phyloP scores from a whole-genome alignment of 1,140 invertebrate genomes.

The Yoshiicerus persimilis region DNA sequence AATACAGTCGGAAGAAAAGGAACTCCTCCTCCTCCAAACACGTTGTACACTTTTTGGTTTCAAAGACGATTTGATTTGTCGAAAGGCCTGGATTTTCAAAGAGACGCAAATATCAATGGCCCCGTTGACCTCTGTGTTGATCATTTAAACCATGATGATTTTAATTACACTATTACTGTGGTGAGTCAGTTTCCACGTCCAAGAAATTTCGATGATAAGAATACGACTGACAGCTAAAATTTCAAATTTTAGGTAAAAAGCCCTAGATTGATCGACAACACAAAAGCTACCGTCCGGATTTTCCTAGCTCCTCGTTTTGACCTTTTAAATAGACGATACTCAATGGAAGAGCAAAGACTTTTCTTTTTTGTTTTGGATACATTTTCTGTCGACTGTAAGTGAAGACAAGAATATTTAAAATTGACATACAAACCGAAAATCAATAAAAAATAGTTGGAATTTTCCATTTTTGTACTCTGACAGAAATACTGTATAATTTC shows the following conservation, averaged over 20 bases:
- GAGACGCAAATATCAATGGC: slow-evolving; percentile 59
- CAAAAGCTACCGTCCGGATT: slow-evolving; percentile 69
- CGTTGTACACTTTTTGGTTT: slow-evolving; percentile 68
- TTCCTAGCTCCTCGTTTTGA: slow-evolving; percentile 72
- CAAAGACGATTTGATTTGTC: slow-evolving; percentile 72
- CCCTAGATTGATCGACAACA: neutral
- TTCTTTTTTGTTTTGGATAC: slow-evolving; percentile 78
- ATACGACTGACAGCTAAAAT: no score
- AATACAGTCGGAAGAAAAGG: neutral
- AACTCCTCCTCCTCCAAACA: slow-evolving; percentile 42
- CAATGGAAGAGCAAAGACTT: slow-evolving; percentile 65
- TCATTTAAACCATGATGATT: slow-evolving; percentile 74
- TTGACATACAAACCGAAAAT: neutral
- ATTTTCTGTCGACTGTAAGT: slow-evolving; percentile 64
- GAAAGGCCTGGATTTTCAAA: slow-evolving; percentile 69
- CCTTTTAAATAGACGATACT: slow-evolving; percentile 65
- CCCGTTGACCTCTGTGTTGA: slow-evolving; percentile 68
- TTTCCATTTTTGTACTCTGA: no score
- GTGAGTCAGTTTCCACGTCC: neutral
- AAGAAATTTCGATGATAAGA: no score
- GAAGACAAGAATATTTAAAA: neutral
- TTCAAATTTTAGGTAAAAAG: neutral
- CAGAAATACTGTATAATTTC: no score
- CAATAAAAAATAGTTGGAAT: neutral
- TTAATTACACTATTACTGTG: slow-evolving; percentile 58